Base-by-base conservation (phyloP, 2,797 vertebrate genomes). In the Falco columbarius region DNA sequence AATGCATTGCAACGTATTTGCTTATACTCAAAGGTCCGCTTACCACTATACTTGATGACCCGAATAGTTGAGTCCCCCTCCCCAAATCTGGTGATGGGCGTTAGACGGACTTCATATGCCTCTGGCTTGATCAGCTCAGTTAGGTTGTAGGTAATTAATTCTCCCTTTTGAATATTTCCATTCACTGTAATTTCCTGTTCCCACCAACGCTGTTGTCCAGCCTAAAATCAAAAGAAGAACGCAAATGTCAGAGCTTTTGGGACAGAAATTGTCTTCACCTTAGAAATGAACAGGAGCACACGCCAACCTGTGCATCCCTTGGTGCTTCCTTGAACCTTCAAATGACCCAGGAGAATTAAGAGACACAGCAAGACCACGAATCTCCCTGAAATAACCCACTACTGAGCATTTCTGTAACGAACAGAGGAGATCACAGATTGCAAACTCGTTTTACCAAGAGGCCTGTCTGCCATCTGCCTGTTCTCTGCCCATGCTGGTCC, bases 201-300 rank as follows among this genome's bases (percentile, higher is more conserved):
- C 99, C 99, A 99, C 99, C 99, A 99, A 59, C 99, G 99, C 96
- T 99, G 99, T 42, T 99, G 98, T 23, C 99, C 99, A 52, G 99
- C 99, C 99, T 99, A 63, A 38, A 95, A 97, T 13, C 9, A 95
- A 91, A 90, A 90, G 14, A 62, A 93, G 59, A 38, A 81, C 26
- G 55, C 27, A 70, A 73, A 68, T 8, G 54, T 61, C 52, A 36
- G 20, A 77, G 29, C 14, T 71, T 51, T 58, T 10, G 51, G 71
- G 54, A 12, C 3, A 27, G 40, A 51, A 0, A 20, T 23, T 22
- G 7, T 15, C 6, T n/a, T 27, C 68, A 20, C 13, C 7, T 32
- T 12, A 24, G 24, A 21, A 54, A 42, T 1, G 15, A 36, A 22
- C 0, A 2, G 49, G 44, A 73, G 19, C 38, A 54, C 15, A 11